These are phyloP conservation scores for Lagocephalus sceleratus DNA, from an alignment of 2,797 vertebrate genomes.

Conservation along the genomic window DNA sequence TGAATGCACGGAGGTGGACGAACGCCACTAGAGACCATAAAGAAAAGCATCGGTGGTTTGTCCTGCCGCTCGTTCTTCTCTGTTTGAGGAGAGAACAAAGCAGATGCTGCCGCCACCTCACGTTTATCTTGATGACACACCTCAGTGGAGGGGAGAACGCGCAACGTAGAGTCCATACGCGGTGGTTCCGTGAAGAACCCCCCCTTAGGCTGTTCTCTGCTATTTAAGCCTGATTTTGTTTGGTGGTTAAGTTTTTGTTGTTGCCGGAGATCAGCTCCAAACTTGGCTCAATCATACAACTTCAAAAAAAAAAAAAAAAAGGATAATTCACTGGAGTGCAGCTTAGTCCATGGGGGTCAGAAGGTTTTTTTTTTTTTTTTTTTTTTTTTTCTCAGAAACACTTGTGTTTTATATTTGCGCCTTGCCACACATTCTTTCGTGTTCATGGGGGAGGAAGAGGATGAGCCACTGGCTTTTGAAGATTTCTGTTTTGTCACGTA, in stretches of 20 bases:
- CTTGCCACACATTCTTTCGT: conserved; percentile 77
- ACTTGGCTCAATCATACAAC: conserved; percentile 50
- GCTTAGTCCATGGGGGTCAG: conserved; percentile 64
- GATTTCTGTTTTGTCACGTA: conserved; percentile 57
- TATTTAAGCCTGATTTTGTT: no score
- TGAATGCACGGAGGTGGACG: no score
- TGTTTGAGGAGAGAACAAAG: no score
- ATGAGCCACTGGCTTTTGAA: conserved; percentile 53
- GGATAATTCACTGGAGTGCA: conserved; percentile 52
- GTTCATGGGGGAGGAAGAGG: conserved; percentile 65
- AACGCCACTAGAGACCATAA: no score
- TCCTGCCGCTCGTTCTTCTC: no score
- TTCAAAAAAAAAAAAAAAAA: conserved; percentile 55
- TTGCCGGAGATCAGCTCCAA: conserved; percentile 49
- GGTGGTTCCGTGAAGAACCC: no score
- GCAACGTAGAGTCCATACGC: no score
- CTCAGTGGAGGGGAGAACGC: no score
- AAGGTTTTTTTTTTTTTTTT: conserved; percentile 9
- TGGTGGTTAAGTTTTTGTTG: conserved; percentile 15
- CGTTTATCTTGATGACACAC: no score
- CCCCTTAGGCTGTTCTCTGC: no score
- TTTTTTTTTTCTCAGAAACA: conserved; percentile 58
- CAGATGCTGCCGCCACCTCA: no score
- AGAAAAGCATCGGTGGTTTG: no score
- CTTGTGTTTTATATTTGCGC: conserved; percentile 81